Percentiles rank a stretch among this genome's conserved stretches.
phyloP scores from a whole-genome alignment of 2,797 vertebrate species.

The Allochrocebus solatus region DNA sequence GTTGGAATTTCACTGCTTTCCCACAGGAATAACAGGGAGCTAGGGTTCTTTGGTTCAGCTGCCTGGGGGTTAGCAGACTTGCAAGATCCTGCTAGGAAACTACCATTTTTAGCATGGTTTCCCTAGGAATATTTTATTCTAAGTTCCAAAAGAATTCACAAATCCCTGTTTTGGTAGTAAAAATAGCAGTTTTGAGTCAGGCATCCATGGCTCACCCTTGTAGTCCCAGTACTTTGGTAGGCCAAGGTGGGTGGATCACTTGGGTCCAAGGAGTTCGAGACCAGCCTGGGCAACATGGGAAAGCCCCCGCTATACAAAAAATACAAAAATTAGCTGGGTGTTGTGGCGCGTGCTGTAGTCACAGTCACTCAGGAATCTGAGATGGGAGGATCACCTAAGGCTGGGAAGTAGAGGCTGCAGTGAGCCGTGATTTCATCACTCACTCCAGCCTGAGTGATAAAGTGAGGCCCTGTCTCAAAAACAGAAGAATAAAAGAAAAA shows the following conservation, averaged over 20 bases:
- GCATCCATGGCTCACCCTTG: neutral
- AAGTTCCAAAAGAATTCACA: neutral
- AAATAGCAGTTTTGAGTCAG: neutral
- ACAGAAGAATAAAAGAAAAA: neutral
- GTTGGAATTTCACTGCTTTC: neutral
- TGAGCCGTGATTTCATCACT: neutral
- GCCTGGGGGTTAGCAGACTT: neutral
- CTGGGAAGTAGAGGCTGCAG: neutral
- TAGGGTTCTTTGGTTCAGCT: neutral
- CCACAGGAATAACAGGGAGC: neutral
- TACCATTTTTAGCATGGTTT: neutral
- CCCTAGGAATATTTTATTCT: neutral
- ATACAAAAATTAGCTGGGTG: neutral
- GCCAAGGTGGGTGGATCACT: neutral
- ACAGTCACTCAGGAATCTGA: neutral
- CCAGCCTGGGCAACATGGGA: neutral
- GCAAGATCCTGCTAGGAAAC: neutral
- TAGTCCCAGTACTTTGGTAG: neutral
- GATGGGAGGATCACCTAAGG: neutral
- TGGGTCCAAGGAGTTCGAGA: neutral
- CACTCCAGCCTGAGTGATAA: neutral
- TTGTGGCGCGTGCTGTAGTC: neutral
- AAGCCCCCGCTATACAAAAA: neutral
- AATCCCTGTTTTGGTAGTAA: neutral
- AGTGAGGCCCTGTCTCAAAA: neutral